Evolutionary conservation across 2,888 invertebrate species (phyloP).

Genomic region (Euzetes globulus): DNA sequence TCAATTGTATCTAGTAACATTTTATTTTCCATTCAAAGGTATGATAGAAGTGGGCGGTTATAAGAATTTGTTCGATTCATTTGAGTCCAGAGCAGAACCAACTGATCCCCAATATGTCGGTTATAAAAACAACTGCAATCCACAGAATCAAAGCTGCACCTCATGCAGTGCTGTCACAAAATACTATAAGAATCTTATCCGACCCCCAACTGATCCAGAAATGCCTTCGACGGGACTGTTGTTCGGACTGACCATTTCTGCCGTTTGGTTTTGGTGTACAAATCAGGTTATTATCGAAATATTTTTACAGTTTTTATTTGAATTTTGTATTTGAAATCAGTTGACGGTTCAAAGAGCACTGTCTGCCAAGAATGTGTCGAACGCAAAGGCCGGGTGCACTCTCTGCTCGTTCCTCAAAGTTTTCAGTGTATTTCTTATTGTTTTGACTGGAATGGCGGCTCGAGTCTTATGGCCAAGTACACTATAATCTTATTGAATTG

Average conservation of each 20-base stretch:
- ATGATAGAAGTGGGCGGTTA: slow-evolving; percentile 51
- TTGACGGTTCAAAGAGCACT: slow-evolving; percentile 49
- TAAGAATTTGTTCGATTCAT: slow-evolving; percentile 47
- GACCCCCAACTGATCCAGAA: slow-evolving; percentile 44
- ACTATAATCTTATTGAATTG: too few relatives aligned
- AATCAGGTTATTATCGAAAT: slow-evolving; percentile 46
- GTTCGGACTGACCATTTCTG: slow-evolving; percentile 46
- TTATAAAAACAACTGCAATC: slow-evolving; percentile 25
- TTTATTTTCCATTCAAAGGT: slow-evolving; percentile 41
- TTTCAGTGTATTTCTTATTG: slow-evolving; percentile 50
- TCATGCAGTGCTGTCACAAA: slow-evolving; percentile 46
- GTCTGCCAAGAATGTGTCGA: slow-evolving; percentile 50
- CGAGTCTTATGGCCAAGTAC: slow-evolving; percentile 50
- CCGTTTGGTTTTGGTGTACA: slow-evolving; percentile 41
- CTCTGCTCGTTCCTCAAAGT: slow-evolving; percentile 51
- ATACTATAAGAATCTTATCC: slow-evolving; percentile 48
- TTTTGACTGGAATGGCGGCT: slow-evolving; percentile 53
- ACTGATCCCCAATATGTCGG: slow-evolving; percentile 41
- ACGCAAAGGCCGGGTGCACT: slow-evolving; percentile 52
- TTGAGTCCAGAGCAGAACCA: slow-evolving; percentile 47
- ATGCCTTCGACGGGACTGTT: slow-evolving; percentile 48
- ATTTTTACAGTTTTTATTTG: too few relatives aligned
- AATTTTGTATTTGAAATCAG: too few relatives aligned
- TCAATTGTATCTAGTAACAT: neutral
- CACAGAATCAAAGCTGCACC: slow-evolving; percentile 37